Base-by-base conservation (phyloP, 2,888 invertebrate species). In the Cephus runcator region DNA sequence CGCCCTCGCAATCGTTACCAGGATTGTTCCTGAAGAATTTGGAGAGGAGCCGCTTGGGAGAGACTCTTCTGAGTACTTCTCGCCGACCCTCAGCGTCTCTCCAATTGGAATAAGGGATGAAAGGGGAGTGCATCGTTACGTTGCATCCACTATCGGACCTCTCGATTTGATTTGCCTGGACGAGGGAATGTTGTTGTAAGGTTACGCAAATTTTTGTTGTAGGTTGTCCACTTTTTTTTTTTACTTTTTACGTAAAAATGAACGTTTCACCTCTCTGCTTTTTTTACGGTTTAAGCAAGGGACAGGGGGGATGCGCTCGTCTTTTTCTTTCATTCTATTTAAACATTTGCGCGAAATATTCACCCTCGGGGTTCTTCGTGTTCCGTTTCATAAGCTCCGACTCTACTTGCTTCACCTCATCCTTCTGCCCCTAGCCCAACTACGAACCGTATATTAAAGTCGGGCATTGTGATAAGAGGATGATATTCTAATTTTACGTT, bases 401-500 rank as follows among this genome's bases (percentile, higher is more conserved):
- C 71, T 71, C 71, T 71, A 71, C 56, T 23, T 15, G 68, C 69
- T 68, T 40, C 75, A 36, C 69, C 34, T 69, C 73, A 40, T 77
- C 35, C 40, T 68, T 34, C 69, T 30, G 3, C 71, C 71, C 12
- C 31, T 30, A 71, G 9, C 30, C 33, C n/a, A 30, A 34, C 73
- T 68, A 69, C n/a, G 31, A 75, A 56, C 73, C 69, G 68, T 56
- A 75, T 69, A 35, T 77, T 75, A 69, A 75, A 69, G 69, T 75
- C 75, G 77, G 34, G 71, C 75, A 75, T 34, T 75, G 77, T 35
- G 77, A 77, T 77, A 77, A 77, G 75, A 71, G 71, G 75, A 71
- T 77, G 77, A 77, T 77, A 77, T 77, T 71, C 75, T 77, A 77
- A 77, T 77, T 77, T 74, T 71, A 71, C 34, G 71, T 71, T 71